Evolutionary conservation across 2,797 vertebrate genomes (phyloP).

Genomic region (Onychomys torridus): DNA sequence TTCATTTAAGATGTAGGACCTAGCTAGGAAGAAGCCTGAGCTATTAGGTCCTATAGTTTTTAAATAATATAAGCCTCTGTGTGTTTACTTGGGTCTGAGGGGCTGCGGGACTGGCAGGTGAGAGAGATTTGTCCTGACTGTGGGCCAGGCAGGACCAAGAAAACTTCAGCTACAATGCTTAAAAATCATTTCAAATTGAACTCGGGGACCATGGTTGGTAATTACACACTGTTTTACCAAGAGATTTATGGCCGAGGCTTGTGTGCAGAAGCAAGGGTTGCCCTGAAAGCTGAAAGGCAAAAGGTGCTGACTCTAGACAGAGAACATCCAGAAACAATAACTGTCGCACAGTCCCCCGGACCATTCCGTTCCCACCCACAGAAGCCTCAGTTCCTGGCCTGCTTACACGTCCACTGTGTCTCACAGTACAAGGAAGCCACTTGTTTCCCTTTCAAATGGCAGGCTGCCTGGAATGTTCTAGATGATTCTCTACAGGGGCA

Average conservation of each 20-base stretch:
- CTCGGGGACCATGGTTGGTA: not conserved
- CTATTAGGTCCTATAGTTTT: too few species aligned
- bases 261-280: not conserved
- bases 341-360: not conserved
- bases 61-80: too few species aligned
- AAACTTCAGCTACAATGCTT: not conserved
- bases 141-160: too few species aligned
- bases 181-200: slow-evolving; percentile 34
- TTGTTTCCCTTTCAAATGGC: slow-evolving; percentile 6
- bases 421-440: not conserved
- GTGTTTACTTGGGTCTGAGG: too few species aligned
- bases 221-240: not conserved
- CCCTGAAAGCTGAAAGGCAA: not conserved
- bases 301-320: not conserved
- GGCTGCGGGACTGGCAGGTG: too few species aligned
- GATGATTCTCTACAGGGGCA: not conserved
- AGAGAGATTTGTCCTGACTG: too few species aligned
- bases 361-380: not conserved
- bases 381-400: too few species aligned
- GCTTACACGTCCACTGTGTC: not conserved
- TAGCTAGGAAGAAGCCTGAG: too few species aligned
- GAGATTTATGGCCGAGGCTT: not conserved
- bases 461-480: not conserved
- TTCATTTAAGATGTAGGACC: too few species aligned
- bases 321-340: slow-evolving; percentile 21